phyloP scores from a whole-genome alignment of 2,888 invertebrate genomes.

The Clanis bilineata region DNA sequence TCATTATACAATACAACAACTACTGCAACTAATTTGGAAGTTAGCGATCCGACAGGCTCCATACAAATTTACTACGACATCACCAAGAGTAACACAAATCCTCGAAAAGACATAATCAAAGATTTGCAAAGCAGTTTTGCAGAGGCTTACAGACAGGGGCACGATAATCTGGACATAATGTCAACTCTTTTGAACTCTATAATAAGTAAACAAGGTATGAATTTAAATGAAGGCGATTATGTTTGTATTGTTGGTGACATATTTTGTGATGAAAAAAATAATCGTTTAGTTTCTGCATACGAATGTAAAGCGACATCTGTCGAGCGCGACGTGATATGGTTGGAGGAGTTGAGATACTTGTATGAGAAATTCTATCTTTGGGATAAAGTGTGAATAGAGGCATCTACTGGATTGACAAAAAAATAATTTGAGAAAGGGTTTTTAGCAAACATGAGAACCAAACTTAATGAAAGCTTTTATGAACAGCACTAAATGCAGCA shows the following conservation, averaged over 20 bases:
- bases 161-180: constrained; percentile 55
- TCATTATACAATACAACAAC: constrained; percentile 52
- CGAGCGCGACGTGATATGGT: constrained; percentile 66
- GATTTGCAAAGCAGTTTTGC: constrained; percentile 50
- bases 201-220: constrained; percentile 40
- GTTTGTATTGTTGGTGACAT: constrained; percentile 66
- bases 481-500: no score
- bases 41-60: constrained; percentile 68
- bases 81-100: constrained; percentile 51
- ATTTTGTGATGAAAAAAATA: constrained; percentile 57
- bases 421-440: background rate
- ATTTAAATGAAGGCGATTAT: constrained; percentile 55
- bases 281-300: constrained; percentile 64
- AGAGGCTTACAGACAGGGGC: constrained; percentile 44
- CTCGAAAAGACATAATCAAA: constrained; percentile 43
- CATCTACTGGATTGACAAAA: background rate
- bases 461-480: no score
- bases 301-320: constrained; percentile 53
- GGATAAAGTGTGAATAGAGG: constrained; percentile 27
- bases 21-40: constrained; percentile 54
- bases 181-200: constrained; percentile 55
- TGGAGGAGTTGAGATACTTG: constrained; percentile 67
- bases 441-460: no score
- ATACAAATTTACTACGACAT: constrained; percentile 63
- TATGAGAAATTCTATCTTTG: constrained; percentile 69